Percentiles rank a stretch among this genome's conserved stretches.
Evolutionary conservation across 2,888 invertebrate species (phyloP).

Genomic region (Mongoloraphidia duomilia): DNA sequence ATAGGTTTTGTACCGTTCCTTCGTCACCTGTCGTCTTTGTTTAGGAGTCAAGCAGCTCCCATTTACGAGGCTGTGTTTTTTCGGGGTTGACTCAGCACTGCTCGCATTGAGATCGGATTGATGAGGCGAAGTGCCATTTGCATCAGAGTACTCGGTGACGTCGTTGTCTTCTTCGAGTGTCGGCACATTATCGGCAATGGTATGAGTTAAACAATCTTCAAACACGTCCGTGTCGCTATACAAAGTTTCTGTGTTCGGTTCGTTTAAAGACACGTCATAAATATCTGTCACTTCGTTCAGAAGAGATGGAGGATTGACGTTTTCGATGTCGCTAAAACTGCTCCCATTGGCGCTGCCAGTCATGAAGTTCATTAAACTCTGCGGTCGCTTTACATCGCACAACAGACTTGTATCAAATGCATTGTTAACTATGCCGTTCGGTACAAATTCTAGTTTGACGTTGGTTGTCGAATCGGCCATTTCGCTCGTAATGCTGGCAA

Average conservation of each 20-base stretch:
- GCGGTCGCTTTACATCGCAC: conserved; percentile 43
- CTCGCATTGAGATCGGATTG: conserved; percentile 48
- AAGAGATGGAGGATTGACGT: conserved; percentile 55
- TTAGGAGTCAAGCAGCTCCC: conserved; percentile 51
- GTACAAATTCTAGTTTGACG: conserved; percentile 24
- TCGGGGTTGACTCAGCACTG: conserved; percentile 64
- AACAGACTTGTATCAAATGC: conserved; percentile 27
- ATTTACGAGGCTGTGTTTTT: conserved; percentile 36
- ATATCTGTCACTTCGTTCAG: conserved; percentile 55
- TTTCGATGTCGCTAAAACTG: conserved; percentile 45
- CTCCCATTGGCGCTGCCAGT: conserved; percentile 20
- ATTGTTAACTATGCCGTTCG: conserved; percentile 27
- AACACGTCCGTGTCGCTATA: conserved; percentile 39
- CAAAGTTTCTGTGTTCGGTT: conserved; percentile 35
- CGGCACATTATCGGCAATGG: conserved; percentile 29
- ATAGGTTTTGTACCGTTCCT: conserved; percentile 72
- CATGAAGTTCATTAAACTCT: conserved; percentile 20
- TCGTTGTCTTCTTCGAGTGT: conserved; percentile 23
- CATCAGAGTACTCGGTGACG: conserved; percentile 30
- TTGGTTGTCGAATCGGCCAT: conserved; percentile 4
- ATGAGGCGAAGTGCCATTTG: conserved; percentile 44
- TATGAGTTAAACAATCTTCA: conserved; percentile 42
- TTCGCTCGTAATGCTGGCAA: conserved; percentile 71
- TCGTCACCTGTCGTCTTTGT: conserved; percentile 57
- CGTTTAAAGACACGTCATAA: conserved; percentile 25